Conservation (phyloP, 1,140 invertebrate genomes). For the Macrotrachela quadricornifera region DNA sequence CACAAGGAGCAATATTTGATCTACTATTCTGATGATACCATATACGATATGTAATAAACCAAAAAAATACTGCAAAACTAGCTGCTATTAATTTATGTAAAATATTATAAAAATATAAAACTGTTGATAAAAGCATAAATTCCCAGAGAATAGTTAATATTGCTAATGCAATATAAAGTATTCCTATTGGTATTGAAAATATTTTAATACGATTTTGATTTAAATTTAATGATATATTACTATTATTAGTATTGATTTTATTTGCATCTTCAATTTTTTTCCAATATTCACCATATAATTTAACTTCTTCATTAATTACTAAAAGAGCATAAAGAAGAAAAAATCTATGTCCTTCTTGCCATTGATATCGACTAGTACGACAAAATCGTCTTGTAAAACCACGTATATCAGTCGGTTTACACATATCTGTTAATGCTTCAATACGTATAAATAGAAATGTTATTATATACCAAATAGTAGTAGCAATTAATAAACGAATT, state of each 20-base stretch:
- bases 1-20: not conserved
- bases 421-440: conserved; percentile 59
- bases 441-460: conserved; percentile 57
- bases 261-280: too few relatives aligned
- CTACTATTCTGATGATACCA: conserved; percentile 38
- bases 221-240: too few relatives aligned
- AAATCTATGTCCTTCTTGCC: conserved; percentile 44
- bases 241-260: too few relatives aligned
- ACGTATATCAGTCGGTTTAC: conserved; percentile 33
- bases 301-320: conserved; percentile 71
- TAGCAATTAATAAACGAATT: conserved; percentile 52
- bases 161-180: conserved; percentile 33
- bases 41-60: conserved; percentile 70
- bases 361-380: conserved; percentile 52
- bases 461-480: conserved; percentile 64
- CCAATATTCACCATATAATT: conserved; percentile 40
- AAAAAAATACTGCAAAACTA: conserved; percentile 56
- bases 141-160: conserved; percentile 66
- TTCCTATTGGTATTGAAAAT: too few relatives aligned
- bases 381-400: conserved; percentile 43
- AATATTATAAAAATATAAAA: conserved; percentile 79
- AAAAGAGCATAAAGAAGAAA: conserved; percentile 77
- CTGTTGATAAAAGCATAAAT: conserved; percentile 61
- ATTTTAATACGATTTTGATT: too few relatives aligned
- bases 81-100: conserved; percentile 76